A percentile compares a stretch with the other conserved stretches of the same genome.
These are phyloP conservation scores for Eremophila alpestris DNA, from an alignment of 2,797 vertebrate genomes.

Conservation along the genomic window DNA sequence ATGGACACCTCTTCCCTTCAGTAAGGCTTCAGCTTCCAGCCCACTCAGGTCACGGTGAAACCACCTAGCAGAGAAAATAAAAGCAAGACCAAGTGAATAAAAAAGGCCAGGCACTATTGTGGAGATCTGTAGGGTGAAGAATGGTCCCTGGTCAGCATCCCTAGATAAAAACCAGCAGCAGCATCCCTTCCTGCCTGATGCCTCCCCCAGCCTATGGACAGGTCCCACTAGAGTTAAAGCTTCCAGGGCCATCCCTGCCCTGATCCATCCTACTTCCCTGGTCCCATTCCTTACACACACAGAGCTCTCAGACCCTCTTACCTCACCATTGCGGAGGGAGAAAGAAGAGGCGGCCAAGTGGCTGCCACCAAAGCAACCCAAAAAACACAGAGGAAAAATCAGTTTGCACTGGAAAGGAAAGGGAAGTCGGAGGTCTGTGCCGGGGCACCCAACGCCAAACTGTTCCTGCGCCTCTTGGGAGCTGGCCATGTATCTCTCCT, in stretches of 20 bases:
- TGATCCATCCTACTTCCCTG: background rate
- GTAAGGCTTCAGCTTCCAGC: conserved; percentile 86
- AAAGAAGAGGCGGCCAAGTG: background rate
- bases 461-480: background rate
- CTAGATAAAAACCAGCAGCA: background rate
- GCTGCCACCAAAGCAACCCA: background rate
- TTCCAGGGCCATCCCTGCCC: background rate
- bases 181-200: background rate
- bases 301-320: conserved; percentile 32
- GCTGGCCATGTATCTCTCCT: conserved; percentile 43
- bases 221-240: background rate
- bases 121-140: background rate
- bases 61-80: conserved; percentile 81
- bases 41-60: conserved; percentile 95
- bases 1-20: conserved; percentile 87
- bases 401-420: background rate
- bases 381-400: conserved; percentile 5
- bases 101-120: background rate
- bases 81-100: background rate
- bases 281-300: background rate
- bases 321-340: conserved; percentile 57
- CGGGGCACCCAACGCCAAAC: background rate
- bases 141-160: background rate
- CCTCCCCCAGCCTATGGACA: background rate
- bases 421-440: conserved; percentile 24